phyloP scores from a whole-genome alignment of 2,797 vertebrate species.

The Dicrostonyx torquatus region DNA sequence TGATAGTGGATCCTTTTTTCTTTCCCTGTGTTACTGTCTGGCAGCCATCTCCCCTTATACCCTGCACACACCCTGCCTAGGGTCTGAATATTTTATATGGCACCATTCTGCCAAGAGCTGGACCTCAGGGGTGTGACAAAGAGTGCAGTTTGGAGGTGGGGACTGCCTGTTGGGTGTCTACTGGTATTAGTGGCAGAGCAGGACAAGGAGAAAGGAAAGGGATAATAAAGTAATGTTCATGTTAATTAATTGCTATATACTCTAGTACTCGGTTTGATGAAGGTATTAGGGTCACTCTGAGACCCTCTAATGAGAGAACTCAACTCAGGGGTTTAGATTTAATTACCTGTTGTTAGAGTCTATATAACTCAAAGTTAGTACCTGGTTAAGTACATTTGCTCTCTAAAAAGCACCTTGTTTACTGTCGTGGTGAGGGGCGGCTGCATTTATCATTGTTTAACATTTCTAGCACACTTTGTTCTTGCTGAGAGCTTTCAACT shows the following conservation, averaged over 20 bases:
- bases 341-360: conserved; percentile 53
- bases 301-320: conserved; percentile 21
- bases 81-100: conserved; percentile 73
- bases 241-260: conserved; percentile 29
- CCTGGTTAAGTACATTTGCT: conserved; percentile 45
- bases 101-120: conserved; percentile 72
- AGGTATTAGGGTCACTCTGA: conserved; percentile 50
- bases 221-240: not conserved
- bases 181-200: not conserved
- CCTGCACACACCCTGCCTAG: conserved; percentile 27
- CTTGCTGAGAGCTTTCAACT: conserved; percentile 57
- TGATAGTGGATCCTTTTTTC: not conserved
- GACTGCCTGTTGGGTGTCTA: not conserved
- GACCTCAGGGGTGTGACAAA: conserved; percentile 55
- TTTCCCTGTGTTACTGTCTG: conserved; percentile 36
- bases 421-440: not conserved
- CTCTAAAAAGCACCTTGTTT: conserved; percentile 62
- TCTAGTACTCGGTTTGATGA: not conserved
- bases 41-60: conserved; percentile 35
- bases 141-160: not conserved
- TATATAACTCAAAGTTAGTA: conserved; percentile 23
- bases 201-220: not conserved
- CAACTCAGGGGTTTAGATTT: conserved; percentile 58
- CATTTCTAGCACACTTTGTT: conserved; percentile 63
- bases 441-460: conserved; percentile 60